These are phyloP conservation scores for Spheniscus humboldti DNA, from an alignment of 2,797 vertebrate species.

Conservation along the genomic window DNA sequence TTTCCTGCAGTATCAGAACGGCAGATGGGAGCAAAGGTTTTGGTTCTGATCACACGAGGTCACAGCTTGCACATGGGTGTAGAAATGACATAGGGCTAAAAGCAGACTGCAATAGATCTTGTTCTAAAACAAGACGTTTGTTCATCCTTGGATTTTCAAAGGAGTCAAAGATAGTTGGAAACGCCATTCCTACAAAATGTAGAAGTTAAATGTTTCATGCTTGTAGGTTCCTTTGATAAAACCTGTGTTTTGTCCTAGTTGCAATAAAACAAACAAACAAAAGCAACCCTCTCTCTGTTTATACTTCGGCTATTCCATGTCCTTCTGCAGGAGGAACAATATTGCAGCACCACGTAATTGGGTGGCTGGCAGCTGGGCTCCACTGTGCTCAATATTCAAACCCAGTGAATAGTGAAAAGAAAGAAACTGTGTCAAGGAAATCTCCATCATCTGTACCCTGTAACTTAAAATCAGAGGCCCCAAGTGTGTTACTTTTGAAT, in stretches of 20 bases:
- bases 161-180: not conserved
- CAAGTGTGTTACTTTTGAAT: not conserved
- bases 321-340: not conserved
- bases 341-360: not conserved
- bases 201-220: not conserved
- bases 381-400: not conserved
- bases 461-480: not conserved
- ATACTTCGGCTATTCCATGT: not conserved
- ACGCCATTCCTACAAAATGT: not conserved
- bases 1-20: constrained; percentile 6
- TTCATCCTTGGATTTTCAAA: not conserved
- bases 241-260: not conserved
- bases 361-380: not conserved
- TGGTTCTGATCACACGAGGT: not conserved
- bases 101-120: not conserved
- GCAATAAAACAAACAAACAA: not conserved
- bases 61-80: not conserved
- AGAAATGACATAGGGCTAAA: not conserved
- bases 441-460: not conserved
- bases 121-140: not conserved
- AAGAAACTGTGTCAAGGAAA: not conserved
- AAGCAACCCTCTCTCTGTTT: not conserved
- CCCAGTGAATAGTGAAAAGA: not conserved
- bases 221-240: not conserved
- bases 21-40: not conserved